Evolutionary conservation across 2,113 vertebrate genomes (phyloP).

Genomic region (Larimichthys polyactis): DNA sequence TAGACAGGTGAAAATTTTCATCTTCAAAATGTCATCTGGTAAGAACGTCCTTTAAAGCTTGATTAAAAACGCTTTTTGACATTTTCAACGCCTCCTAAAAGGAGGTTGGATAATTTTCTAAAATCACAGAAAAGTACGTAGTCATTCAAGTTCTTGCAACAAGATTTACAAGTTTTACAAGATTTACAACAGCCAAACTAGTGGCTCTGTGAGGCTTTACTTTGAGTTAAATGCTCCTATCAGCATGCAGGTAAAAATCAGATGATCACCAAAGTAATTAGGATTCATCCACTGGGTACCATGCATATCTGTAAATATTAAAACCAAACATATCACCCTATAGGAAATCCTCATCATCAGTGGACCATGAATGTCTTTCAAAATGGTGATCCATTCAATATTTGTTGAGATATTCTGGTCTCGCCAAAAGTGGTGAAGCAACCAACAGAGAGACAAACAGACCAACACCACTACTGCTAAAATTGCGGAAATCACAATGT

Average conservation of each 20-base stretch:
- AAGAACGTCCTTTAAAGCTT: constrained; percentile 22
- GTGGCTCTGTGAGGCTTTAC: background rate
- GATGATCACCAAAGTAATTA: too few species aligned
- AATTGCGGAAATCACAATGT: background rate
- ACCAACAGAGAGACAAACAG: background rate
- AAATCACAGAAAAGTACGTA: background rate
- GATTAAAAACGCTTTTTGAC: constrained; percentile 39
- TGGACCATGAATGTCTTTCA: background rate
- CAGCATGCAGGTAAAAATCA: background rate
- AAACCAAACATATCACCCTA: too few species aligned
- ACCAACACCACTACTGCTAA: background rate
- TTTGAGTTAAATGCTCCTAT: background rate
- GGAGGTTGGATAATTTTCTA: constrained; percentile 14
- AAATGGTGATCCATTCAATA: background rate
- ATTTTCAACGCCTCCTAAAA: constrained; percentile 13
- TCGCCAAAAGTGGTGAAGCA: background rate
- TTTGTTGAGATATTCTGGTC: background rate
- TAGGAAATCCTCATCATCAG: background rate
- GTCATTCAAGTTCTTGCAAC: constrained; percentile 8
- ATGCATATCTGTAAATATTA: too few species aligned
- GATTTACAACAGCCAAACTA: background rate
- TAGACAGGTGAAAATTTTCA: constrained; percentile 11
- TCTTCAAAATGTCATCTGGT: constrained; percentile 38
- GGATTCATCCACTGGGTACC: too few species aligned
- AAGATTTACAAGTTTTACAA: background rate